A percentile compares a stretch with the other conserved stretches of the same genome.
These are phyloP conservation scores for Camponotus fellah DNA, from an alignment of 2,888 invertebrate genomes.

Conservation along the genomic window DNA sequence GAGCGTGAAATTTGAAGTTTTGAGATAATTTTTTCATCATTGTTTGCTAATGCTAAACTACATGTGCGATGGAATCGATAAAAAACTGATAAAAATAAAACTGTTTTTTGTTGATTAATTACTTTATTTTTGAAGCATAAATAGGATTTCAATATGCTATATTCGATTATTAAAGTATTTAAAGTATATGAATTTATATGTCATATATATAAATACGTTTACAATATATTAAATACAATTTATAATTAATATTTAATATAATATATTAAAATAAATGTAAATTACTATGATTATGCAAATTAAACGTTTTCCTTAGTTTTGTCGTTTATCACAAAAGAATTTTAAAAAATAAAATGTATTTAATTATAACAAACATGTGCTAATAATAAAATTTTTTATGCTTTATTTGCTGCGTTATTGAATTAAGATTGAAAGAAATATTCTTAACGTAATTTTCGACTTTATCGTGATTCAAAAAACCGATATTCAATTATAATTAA, in stretches of 20 bases:
- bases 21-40: slow-evolving; percentile 1
- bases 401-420: background rate
- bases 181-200: background rate
- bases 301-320: background rate
- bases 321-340: background rate
- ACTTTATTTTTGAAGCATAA: background rate
- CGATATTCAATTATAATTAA: slow-evolving; percentile 25
- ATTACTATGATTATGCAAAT: slow-evolving; percentile 10
- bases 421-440: background rate
- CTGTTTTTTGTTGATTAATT: background rate
- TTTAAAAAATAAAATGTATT: background rate
- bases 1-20: slow-evolving; percentile 1
- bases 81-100: background rate
- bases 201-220: background rate
- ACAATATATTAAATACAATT: no score
- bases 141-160: background rate
- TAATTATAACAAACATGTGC: background rate
- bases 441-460: background rate
- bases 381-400: background rate
- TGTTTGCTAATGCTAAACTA: background rate
- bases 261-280: slow-evolving; percentile 15
- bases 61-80: no score
- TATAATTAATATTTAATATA: no score
- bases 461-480: background rate
- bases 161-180: slow-evolving; percentile 16